phyloP scores from a whole-genome alignment of 2,797 vertebrate genomes.

The Sylvilagus floridanus region DNA sequence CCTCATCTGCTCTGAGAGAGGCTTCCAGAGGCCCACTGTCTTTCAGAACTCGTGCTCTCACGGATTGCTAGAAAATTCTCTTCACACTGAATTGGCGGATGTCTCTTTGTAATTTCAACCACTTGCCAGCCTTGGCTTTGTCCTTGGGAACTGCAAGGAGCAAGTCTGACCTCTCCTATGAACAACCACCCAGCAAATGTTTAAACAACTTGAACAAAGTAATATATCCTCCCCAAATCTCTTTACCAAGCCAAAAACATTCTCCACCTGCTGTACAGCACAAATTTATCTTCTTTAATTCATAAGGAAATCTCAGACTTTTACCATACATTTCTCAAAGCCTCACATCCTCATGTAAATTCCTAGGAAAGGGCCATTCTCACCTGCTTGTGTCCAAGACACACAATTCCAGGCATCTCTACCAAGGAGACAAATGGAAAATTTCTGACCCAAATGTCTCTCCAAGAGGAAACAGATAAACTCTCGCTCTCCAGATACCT shows the following conservation, averaged over 20 bases:
- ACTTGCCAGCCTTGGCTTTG: slow-evolving; percentile 57
- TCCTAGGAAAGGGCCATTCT: slow-evolving; percentile 30
- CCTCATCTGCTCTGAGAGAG: neutral
- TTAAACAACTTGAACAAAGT: slow-evolving; percentile 50
- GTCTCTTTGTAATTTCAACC: slow-evolving; percentile 16
- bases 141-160: slow-evolving; percentile 3
- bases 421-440: neutral
- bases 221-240: slow-evolving; percentile 23
- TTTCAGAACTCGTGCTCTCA: neutral
- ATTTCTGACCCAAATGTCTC: slow-evolving; percentile 22
- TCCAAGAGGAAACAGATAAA: slow-evolving; percentile 9
- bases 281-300: slow-evolving; percentile 57
- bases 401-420: neutral
- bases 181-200: slow-evolving; percentile 42
- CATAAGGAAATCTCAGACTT: slow-evolving; percentile 45
- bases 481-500: neutral
- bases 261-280: slow-evolving; percentile 12
- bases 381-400: neutral
- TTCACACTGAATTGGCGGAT: slow-evolving; percentile 21
- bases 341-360: neutral
- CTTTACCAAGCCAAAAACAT: slow-evolving; percentile 44
- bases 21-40: neutral
- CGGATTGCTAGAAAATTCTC: slow-evolving; percentile 15
- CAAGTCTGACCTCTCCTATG: slow-evolving; percentile 57
- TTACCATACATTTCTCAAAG: slow-evolving; percentile 32